phyloP scores from a whole-genome alignment of 2,113 vertebrate genomes.

The Gadus chalcogrammus region DNA sequence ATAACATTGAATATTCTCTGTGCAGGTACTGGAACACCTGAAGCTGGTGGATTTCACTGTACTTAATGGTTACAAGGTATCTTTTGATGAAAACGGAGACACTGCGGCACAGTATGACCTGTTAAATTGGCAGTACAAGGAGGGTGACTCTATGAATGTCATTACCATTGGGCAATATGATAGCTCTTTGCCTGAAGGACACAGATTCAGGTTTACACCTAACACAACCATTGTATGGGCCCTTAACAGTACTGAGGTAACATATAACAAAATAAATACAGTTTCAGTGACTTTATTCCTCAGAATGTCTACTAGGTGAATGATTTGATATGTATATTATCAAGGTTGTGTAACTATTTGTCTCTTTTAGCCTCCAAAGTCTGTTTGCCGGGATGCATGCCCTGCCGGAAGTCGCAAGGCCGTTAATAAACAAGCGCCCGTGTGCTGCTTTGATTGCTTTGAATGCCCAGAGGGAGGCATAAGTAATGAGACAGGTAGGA shows the following conservation, averaged over 20 bases:
- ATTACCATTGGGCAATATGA: slow-evolving; percentile 58
- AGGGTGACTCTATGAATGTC: slow-evolving; percentile 51
- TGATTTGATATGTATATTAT: too few species aligned
- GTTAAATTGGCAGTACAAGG: slow-evolving; percentile 68
- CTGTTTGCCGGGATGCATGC: slow-evolving; percentile 68
- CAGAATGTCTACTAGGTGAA: too few species aligned
- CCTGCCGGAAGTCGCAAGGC: slow-evolving; percentile 63
- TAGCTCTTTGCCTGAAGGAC: slow-evolving; percentile 40
- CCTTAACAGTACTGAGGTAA: too few species aligned
- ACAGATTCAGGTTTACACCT: slow-evolving; percentile 37
- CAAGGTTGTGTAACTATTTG: too few species aligned
- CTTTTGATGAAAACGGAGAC: slow-evolving; percentile 71
- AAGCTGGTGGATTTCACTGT: slow-evolving; percentile 61
- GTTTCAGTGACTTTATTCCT: too few species aligned
- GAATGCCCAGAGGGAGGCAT: slow-evolving; percentile 66
- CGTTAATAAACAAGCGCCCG: slow-evolving; percentile 56
- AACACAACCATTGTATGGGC: too few species aligned
- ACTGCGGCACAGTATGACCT: slow-evolving; percentile 67
- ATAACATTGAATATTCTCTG: background rate
- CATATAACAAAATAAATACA: too few species aligned
- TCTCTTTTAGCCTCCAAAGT: slow-evolving; percentile 49
- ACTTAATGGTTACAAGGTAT: slow-evolving; percentile 55
- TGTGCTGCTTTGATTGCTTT: slow-evolving; percentile 74
- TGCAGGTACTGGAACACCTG: slow-evolving; percentile 65
- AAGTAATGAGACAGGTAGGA: slow-evolving; percentile 57